Conservation (phyloP, 2,113 vertebrate species). For the Sapajus apella region DNA sequence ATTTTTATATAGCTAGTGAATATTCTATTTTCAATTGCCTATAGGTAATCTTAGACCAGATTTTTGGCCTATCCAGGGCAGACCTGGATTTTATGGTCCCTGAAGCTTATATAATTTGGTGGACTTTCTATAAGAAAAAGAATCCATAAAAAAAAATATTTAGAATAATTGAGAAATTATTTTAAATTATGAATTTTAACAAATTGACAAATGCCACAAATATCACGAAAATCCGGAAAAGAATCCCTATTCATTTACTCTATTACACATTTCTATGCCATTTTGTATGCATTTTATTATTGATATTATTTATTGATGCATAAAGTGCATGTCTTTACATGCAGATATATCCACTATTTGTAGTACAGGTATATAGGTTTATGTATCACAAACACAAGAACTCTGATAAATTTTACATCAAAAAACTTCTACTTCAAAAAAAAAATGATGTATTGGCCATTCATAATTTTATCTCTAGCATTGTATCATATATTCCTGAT, state of each 20-base stretch:
- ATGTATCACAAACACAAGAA: neutral
- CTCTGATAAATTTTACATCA: neutral
- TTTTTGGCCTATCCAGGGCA: neutral
- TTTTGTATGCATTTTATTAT: neutral
- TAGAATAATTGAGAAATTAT: neutral
- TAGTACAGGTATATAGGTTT: neutral
- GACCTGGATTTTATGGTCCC: neutral
- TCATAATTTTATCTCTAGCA: neutral
- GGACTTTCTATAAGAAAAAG: neutral
- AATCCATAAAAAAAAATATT: neutral
- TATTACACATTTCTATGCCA: neutral
- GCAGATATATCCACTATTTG: neutral
- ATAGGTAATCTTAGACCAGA: neutral
- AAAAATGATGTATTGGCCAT: neutral
- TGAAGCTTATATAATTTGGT: neutral
- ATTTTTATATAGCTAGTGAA: neutral
- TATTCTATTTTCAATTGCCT: neutral
- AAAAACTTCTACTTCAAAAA: neutral
- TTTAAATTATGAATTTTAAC: neutral
- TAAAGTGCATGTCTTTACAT: neutral
- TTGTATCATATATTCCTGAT: neutral
- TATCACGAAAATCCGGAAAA: neutral
- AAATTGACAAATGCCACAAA: conserved; percentile 26
- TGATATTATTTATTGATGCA: neutral
- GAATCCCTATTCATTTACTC: neutral